Conservation (phyloP, 2,113 vertebrate genomes). For the Malurus elegans region DNA sequence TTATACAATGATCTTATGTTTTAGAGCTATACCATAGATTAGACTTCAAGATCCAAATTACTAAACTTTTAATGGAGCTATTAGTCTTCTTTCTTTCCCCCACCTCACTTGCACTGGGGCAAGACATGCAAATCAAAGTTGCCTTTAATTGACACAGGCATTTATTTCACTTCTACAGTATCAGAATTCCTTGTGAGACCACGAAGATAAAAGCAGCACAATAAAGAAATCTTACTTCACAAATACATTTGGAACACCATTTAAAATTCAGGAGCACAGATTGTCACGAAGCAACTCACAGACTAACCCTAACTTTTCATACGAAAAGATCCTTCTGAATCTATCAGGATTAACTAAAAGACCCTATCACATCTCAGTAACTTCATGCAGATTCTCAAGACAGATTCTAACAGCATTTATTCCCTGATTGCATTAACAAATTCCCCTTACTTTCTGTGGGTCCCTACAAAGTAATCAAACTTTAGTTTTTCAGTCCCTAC, state of each 20-base stretch:
- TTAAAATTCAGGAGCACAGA: background rate
- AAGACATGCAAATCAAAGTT: background rate
- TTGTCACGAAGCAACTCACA: background rate
- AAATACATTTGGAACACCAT: background rate
- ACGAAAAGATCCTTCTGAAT: background rate
- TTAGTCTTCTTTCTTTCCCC: background rate
- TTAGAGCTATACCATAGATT: background rate
- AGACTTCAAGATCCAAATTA: background rate
- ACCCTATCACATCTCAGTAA: background rate
- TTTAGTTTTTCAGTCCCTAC: background rate
- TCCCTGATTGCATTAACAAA: background rate
- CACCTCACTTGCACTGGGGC: background rate
- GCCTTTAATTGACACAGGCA: background rate
- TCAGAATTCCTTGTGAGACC: background rate
- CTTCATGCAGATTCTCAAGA: background rate
- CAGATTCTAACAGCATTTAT: background rate
- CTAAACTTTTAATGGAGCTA: background rate
- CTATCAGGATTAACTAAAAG: background rate
- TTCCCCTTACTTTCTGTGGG: background rate
- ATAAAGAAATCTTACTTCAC: background rate
- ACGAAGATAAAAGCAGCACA: background rate
- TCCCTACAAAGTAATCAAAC: background rate
- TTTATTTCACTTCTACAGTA: background rate
- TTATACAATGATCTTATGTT: background rate
- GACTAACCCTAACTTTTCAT: background rate